phyloP scores from a whole-genome alignment of 2,888 invertebrate genomes.

The Ophonus ardosiacus region DNA sequence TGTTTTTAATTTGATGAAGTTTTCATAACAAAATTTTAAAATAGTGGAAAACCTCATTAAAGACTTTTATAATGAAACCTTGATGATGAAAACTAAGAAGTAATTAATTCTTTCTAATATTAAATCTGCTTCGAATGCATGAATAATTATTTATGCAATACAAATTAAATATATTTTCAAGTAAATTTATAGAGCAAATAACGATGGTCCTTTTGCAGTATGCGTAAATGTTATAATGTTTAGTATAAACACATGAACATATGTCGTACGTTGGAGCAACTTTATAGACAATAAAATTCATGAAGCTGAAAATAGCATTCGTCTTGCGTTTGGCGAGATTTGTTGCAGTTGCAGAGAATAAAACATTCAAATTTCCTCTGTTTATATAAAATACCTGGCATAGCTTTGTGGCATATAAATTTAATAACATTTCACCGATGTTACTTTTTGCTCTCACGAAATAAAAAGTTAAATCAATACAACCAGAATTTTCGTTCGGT shows the following conservation, averaged over 20 bases:
- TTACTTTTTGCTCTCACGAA: slow-evolving; percentile 13
- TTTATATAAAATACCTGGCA: slow-evolving; percentile 21
- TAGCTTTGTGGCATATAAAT: slow-evolving; percentile 16
- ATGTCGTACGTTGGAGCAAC: not conserved
- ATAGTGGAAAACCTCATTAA: no score
- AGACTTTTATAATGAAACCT: no score
- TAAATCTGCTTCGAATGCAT: not conserved
- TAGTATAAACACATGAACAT: slow-evolving; percentile 1
- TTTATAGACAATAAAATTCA: slow-evolving; percentile 22
- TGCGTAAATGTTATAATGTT: not conserved
- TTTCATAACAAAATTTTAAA: no score
- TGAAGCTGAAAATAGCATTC: not conserved
- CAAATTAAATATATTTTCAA: not conserved
- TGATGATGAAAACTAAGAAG: no score
- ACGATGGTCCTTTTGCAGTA: not conserved
- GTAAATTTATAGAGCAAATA: not conserved
- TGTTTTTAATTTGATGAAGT: no score
- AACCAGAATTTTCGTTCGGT: slow-evolving; percentile 15
- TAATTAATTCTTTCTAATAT: not conserved
- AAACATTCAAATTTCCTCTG: not conserved
- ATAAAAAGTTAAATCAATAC: slow-evolving; percentile 33
- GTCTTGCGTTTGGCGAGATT: not conserved
- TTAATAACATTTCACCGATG: slow-evolving; percentile 25
- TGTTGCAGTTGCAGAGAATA: not conserved
- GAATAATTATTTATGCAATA: not conserved